Evolutionary conservation across 2,888 invertebrate species (phyloP).

Genomic region (Lasioglossum calceatum): DNA sequence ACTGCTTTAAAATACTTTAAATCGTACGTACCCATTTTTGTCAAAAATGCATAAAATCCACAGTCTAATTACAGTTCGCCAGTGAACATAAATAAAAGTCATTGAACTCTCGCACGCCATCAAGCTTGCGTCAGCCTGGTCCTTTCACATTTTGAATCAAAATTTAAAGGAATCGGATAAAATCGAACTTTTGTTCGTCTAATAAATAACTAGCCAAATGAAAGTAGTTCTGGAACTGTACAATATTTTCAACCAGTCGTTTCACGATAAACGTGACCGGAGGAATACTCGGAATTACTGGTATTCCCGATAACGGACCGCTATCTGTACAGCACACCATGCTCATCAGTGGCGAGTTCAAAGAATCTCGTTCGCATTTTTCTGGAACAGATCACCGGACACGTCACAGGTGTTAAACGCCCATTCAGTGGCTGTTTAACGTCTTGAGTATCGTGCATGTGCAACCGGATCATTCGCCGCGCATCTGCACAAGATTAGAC

Average conservation of each 20-base stretch:
- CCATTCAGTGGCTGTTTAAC: conserved; percentile 49
- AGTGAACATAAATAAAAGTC: too few relatives aligned
- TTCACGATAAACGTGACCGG: not conserved
- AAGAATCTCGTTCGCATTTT: conserved; percentile 8
- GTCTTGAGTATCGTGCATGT: not conserved
- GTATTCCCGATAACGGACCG: not conserved
- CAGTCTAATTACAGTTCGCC: too few relatives aligned
- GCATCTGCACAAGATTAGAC: not conserved
- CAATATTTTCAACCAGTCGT: not conserved
- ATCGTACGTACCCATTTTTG: too few relatives aligned
- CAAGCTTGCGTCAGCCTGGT: not conserved
- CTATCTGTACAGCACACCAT: not conserved
- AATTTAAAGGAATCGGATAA: not conserved
- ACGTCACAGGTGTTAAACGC: conserved; percentile 57
- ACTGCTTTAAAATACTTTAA: too few relatives aligned
- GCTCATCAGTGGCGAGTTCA: not conserved
- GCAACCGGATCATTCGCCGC: not conserved
- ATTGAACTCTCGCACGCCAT: too few relatives aligned
- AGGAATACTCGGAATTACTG: not conserved
- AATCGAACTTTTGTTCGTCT: not conserved
- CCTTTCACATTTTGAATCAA: not conserved
- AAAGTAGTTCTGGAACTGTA: not conserved
- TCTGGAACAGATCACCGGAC: not conserved
- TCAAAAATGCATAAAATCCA: too few relatives aligned
- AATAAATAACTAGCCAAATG: not conserved